These are phyloP conservation scores for Heliconius nattereri DNA, from an alignment of 1,140 invertebrate genomes.

Conservation along the genomic window DNA sequence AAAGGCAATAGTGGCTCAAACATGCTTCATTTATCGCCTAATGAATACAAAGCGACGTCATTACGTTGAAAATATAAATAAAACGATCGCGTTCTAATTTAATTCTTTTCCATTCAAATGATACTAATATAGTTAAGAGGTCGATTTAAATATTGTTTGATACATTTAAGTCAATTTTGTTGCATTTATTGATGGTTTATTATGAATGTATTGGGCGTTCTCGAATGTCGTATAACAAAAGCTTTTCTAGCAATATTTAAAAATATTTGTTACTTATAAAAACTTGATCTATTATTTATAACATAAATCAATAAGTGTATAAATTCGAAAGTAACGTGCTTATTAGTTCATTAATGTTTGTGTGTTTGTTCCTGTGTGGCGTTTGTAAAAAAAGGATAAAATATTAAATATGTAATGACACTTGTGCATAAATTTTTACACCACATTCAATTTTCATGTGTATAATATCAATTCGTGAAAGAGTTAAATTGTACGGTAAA, in stretches of 20 bases:
- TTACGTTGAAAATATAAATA: conserved; percentile 20
- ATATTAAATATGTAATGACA: too few species aligned
- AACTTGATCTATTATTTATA: too few species aligned
- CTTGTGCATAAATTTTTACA: too few species aligned
- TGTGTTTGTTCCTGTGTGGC: too few species aligned
- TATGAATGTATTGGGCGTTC: too few species aligned
- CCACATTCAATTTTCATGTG: neutral
- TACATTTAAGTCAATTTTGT: neutral
- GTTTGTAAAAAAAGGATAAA: too few species aligned
- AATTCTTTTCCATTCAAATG: neutral
- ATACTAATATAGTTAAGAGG: neutral
- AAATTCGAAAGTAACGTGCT: too few species aligned
- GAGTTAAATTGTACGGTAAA: conserved; percentile 7
- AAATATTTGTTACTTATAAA: too few species aligned
- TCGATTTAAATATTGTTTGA: neutral
- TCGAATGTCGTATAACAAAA: too few species aligned
- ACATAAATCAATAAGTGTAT: too few species aligned
- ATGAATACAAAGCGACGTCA: conserved; percentile 33
- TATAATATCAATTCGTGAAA: neutral
- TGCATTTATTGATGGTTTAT: neutral
- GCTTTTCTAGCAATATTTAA: too few species aligned
- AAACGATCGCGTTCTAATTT: conserved; percentile 13
- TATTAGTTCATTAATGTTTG: too few species aligned
- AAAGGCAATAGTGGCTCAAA: conserved; percentile 29
- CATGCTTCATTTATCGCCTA: conserved; percentile 31